phyloP scores from a whole-genome alignment of 2,797 vertebrate genomes.

The Chelmon rostratus region DNA sequence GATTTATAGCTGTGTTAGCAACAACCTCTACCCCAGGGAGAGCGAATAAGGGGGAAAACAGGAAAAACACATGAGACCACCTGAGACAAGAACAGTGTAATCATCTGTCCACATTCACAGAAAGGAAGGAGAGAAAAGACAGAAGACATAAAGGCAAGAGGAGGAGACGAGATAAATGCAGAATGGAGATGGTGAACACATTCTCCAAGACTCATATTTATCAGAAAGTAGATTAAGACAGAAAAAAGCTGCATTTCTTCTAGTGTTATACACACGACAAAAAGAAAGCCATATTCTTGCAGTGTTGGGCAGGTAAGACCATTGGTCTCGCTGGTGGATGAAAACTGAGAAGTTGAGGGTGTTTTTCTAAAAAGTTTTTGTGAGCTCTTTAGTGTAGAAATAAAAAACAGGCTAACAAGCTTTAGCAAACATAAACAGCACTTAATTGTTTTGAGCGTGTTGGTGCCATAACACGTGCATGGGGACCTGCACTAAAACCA shows the following conservation, averaged over 20 bases:
- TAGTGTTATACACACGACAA: not conserved
- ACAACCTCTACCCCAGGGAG: conserved; percentile 35
- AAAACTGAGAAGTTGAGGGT: too few species aligned
- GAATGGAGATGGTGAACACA: not conserved
- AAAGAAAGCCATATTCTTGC: too few species aligned
- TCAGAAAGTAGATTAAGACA: not conserved
- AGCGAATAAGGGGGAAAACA: conserved; percentile 48
- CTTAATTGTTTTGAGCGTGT: not conserved
- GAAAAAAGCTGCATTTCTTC: not conserved
- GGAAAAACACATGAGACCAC: conserved; percentile 52
- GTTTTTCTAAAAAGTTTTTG: too few species aligned
- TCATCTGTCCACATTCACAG: conserved; percentile 56
- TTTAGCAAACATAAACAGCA: not conserved
- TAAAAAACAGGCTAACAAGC: too few species aligned
- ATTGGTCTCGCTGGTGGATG: too few species aligned
- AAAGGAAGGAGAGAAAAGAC: conserved; percentile 3
- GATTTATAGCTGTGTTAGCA: conserved; percentile 67
- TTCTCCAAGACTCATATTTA: not conserved
- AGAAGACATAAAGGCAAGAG: not conserved
- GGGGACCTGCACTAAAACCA: not conserved
- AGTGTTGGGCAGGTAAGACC: too few species aligned
- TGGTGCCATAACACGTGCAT: not conserved
- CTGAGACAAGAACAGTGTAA: conserved; percentile 48
- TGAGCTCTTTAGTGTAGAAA: too few species aligned
- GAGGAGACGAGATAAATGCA: not conserved